Percentiles rank a stretch among this genome's conserved stretches.
These are phyloP conservation scores for Meghimatium bilineatum DNA, from an alignment of 2,888 invertebrate species.

Conservation along the genomic window DNA sequence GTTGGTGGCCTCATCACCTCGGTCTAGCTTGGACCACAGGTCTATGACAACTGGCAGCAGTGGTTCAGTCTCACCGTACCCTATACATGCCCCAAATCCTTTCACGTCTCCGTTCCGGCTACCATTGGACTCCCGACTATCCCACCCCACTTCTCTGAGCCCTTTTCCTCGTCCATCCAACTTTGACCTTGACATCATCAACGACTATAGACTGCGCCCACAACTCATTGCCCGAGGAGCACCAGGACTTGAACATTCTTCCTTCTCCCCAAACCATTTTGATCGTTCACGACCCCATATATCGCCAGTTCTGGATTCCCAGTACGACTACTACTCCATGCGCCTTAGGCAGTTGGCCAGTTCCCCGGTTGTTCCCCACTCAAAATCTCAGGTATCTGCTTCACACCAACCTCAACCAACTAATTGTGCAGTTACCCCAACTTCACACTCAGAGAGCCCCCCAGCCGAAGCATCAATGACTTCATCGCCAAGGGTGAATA, in stretches of 20 bases:
- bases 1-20: conserved; percentile 46
- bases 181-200: conserved; percentile 84
- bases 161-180: conserved; percentile 86
- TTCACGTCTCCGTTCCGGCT: conserved; percentile 78
- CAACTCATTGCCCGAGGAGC: conserved; percentile 43
- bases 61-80: conserved; percentile 58
- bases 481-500: not conserved
- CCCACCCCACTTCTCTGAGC: conserved; percentile 57
- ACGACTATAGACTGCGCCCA: conserved; percentile 59
- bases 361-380: conserved; percentile 58
- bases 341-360: conserved; percentile 98
- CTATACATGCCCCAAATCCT: conserved; percentile 54
- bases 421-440: conserved; percentile 22
- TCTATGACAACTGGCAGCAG: conserved; percentile 77
- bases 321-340: conserved; percentile 97
- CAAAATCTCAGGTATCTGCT: conserved; percentile 55
- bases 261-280: conserved; percentile 61
- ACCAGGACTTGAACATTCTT: conserved; percentile 75
- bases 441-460: conserved; percentile 52
- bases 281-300: conserved; percentile 49
- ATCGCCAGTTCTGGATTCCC: conserved; percentile 49
- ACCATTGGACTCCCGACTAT: conserved; percentile 58
- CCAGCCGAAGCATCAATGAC: conserved; percentile 6
- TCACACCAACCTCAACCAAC: conserved; percentile 45
- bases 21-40: conserved; percentile 48